These are phyloP conservation scores for Prionace glauca DNA, from an alignment of 2,797 vertebrate genomes.

Conservation along the genomic window DNA sequence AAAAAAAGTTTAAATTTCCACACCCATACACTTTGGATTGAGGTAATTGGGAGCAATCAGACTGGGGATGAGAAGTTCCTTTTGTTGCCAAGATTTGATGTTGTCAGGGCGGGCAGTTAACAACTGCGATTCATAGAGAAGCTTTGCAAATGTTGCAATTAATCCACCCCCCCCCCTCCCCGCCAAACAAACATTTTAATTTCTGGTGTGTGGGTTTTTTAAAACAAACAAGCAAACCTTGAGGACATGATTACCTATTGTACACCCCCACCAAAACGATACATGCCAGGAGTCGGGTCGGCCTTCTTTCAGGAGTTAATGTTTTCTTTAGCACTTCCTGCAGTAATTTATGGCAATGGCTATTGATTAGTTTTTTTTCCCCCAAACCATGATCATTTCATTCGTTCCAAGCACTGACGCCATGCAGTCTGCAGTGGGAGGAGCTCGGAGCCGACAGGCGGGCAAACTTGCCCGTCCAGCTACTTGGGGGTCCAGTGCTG, in stretches of 20 bases:
- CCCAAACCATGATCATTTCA: constrained; percentile 49
- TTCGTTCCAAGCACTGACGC: constrained; percentile 62
- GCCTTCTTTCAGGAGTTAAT: constrained; percentile 47
- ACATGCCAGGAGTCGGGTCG: constrained; percentile 45
- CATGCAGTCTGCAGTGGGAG: constrained; percentile 65
- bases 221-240: neutral
- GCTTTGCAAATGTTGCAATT: no score
- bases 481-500: constrained; percentile 57
- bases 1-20: neutral
- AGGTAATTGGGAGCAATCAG: neutral
- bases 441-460: constrained; percentile 6
- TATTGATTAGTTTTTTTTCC: constrained; percentile 50
- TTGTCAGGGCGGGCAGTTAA: neutral
- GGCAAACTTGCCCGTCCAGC: constrained; percentile 43
- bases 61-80: neutral
- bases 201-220: neutral
- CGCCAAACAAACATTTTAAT: neutral
- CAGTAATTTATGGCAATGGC: constrained; percentile 54
- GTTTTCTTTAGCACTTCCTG: constrained; percentile 54
- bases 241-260: no score
- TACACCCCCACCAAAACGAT: no score
- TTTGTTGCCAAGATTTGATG: neutral
- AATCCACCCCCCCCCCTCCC: neutral
- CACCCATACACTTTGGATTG: neutral
- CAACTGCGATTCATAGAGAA: no score